Evolutionary conservation across 2,113 vertebrate genomes (phyloP).

Genomic region (Atractosteus spatula): DNA sequence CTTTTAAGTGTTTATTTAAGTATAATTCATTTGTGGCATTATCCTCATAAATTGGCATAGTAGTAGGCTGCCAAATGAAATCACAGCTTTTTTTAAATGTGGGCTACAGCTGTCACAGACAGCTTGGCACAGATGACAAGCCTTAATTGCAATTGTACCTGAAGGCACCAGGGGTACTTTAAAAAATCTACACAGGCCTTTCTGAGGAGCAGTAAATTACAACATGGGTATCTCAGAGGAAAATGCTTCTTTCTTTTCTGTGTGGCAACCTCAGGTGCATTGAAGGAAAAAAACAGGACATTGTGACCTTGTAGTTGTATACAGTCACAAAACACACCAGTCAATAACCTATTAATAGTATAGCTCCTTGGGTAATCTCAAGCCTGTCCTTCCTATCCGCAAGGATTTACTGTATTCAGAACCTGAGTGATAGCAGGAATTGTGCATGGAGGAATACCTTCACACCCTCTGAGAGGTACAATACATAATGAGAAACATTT

Average conservation of each 20-base stretch:
- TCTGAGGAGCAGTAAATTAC: background rate
- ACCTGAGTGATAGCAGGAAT: slow-evolving; percentile 6
- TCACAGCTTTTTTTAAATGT: background rate
- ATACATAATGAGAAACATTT: background rate
- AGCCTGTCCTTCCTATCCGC: slow-evolving; percentile 19
- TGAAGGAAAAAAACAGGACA: slow-evolving; percentile 10
- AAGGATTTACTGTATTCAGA: slow-evolving; percentile 4
- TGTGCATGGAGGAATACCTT: background rate
- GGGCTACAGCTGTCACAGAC: background rate
- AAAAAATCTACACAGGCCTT: background rate
- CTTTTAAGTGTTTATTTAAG: background rate
- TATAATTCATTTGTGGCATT: background rate
- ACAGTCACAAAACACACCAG: background rate
- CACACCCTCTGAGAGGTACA: slow-evolving; percentile 13
- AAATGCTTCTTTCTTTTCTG: background rate
- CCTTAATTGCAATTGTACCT: slow-evolving; percentile 5
- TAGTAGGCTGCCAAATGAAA: background rate
- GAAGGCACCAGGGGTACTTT: background rate
- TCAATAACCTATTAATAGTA: slow-evolving; percentile 35
- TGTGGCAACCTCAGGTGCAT: slow-evolving; percentile 16
- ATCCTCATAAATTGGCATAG: background rate
- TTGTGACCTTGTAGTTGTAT: slow-evolving; percentile 20
- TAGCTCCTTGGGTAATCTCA: slow-evolving; percentile 17
- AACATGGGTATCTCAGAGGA: background rate
- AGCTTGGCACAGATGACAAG: background rate